Evolutionary conservation across 2,797 vertebrate species (phyloP), one percentile per base, ranked within the genome.

Genomic region (Myiotriccus ornatus): DNA sequence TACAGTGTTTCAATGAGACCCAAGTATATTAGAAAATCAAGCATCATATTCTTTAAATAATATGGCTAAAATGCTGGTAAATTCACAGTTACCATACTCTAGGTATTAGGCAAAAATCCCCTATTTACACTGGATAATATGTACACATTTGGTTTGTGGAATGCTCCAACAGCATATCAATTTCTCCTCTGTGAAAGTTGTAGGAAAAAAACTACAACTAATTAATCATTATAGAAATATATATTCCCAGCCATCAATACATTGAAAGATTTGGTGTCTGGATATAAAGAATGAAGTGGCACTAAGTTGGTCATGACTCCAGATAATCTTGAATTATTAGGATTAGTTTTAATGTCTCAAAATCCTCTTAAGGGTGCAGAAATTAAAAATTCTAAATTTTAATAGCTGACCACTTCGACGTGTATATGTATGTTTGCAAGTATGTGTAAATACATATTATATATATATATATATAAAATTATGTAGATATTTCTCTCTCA

Each of bases 51-150:
- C 89, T 92, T 96, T 77, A 89, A 91, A 71, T 95, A 93, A 87
- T 96, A 96, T 96, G 97, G 96, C 97, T 97, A 94, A 95, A 96
- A 93, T 88, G 84, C 94, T 97, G 96, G 94, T 88, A 97, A 94
- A 88, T 80, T 89, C 90, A 87, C 78, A 96, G 91, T 75, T 77
- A 83, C 77, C n/a, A 13, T 95, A 89, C 32, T 90, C 62, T 47
- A 85, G 50, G 82, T 87, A 90, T 81, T 84, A 89, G 87, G 85
- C 73, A 86, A 96, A 90, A 93, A 89, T 47, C 70, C 20, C 70
- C 43, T 96, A 94, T 96, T 97, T 94, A 92, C 95, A 92, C 21
- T n/a, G 67, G 60, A 92, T 80, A 50, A 67, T 96, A 96, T 96
- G 44, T 95, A 97, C 96, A 97, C 83, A 94, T 96, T 97, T 97